Conservation (phyloP, 2,797 vertebrate genomes). For the Coranthus polyacanthus region DNA sequence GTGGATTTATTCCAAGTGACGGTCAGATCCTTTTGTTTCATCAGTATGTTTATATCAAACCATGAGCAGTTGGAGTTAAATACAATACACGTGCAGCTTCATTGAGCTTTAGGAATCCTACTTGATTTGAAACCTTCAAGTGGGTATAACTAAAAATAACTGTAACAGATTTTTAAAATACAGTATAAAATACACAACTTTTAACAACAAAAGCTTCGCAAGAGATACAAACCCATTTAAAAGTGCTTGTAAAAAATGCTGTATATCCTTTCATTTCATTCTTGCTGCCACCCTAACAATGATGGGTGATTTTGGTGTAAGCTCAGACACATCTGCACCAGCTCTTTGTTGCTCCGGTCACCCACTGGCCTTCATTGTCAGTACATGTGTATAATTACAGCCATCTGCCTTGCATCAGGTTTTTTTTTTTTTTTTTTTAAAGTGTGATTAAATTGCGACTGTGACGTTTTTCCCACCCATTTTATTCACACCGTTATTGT, state of each 20-base stretch:
- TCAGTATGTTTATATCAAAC: constrained; percentile 2
- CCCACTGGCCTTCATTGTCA: constrained; percentile 3
- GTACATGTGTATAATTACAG: neutral
- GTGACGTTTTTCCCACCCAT: neutral
- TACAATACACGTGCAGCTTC: too few species aligned
- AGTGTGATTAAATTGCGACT: neutral
- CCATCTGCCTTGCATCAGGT: constrained; percentile 9
- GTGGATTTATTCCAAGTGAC: constrained; percentile 20
- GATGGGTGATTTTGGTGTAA: neutral
- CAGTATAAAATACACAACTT: too few species aligned
- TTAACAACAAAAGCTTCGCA: too few species aligned
- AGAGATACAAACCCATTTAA: neutral
- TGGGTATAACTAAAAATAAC: too few species aligned
- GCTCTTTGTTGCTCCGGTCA: constrained; percentile 10
- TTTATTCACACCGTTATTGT: neutral
- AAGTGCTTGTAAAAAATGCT: neutral
- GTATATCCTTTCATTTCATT: too few species aligned
- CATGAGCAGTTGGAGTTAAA: too few species aligned
- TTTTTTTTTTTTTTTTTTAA: too few species aligned
- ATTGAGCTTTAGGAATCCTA: too few species aligned
- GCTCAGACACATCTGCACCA: neutral
- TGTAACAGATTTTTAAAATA: too few species aligned
- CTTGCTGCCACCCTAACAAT: too few species aligned
- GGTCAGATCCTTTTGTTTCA: constrained; percentile 2
- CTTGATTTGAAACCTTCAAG: too few species aligned